Evolutionary conservation across 37 sponge, comb jelly and placozoan genomes (phyloP).

Genomic region (Cliona cf. orientalis): DNA sequence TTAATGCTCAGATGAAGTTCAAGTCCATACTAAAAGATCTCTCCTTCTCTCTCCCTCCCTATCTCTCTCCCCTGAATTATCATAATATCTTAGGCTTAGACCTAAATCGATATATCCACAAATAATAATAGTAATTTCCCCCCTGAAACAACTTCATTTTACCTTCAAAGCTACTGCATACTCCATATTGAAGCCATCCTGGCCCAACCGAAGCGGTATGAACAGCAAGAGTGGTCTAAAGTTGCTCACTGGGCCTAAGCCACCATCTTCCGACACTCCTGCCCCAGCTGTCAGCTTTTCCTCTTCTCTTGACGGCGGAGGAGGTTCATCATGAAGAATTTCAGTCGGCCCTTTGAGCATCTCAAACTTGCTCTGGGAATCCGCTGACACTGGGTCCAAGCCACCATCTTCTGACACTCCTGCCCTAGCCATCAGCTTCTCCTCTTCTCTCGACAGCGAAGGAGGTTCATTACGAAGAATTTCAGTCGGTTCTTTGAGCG

Average conservation of each 20-base stretch:
- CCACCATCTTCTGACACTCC: background rate
- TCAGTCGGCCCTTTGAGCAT: background rate
- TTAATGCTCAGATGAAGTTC: no score
- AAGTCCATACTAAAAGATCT: no score
- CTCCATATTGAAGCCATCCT: conserved; percentile 82
- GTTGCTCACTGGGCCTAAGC: no score
- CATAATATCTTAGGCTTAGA: no score
- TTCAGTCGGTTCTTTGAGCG: background rate
- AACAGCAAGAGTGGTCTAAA: conserved; percentile 84
- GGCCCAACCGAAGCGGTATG: conserved; percentile 94
- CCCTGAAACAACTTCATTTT: background rate
- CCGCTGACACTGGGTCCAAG: background rate
- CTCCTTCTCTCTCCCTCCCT: no score
- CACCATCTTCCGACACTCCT: background rate
- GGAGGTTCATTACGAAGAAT: background rate
- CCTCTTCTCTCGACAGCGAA: background rate
- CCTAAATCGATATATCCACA: no score
- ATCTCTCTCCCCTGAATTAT: no score
- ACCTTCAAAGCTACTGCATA: conserved; percentile 90
- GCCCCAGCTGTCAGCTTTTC: background rate
- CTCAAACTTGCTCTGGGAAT: background rate
- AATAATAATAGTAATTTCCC: no score
- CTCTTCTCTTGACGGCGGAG: background rate
- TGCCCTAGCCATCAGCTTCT: background rate
- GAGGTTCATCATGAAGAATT: no score